Conservation (phyloP, 2,797 vertebrate genomes). For the Falco cherrug region DNA sequence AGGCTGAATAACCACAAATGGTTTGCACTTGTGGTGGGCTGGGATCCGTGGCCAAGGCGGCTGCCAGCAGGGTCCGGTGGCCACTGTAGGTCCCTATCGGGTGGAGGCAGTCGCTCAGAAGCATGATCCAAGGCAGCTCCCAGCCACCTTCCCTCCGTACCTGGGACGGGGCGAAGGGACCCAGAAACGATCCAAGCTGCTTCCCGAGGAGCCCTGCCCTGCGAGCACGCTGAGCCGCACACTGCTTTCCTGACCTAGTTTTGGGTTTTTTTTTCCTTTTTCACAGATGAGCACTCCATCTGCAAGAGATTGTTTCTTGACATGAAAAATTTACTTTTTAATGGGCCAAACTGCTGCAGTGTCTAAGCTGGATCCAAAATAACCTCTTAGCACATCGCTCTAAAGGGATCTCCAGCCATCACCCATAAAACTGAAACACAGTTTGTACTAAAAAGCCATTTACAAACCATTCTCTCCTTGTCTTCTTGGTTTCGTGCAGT, state of each 20-base stretch:
- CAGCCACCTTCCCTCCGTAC: rapidly evolving
- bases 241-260: background rate
- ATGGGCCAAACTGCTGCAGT: conserved; percentile 17
- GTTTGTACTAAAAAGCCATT: background rate
- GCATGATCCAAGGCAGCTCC: rapidly evolving
- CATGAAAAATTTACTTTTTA: conserved; percentile 64
- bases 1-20: background rate
- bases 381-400: conserved; percentile 34
- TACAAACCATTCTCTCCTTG: background rate
- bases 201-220: background rate
- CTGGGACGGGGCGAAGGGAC: rapidly evolving
- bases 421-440: background rate
- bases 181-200: rapidly evolving
- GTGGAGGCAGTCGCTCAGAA: background rate
- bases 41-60: background rate
- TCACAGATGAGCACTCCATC: background rate
- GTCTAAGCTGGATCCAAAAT: background rate
- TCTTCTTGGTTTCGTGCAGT: background rate
- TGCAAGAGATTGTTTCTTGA: background rate
- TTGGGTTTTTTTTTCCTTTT: background rate
- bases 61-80: background rate
- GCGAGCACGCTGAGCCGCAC: rapidly evolving
- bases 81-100: background rate
- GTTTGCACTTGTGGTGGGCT: background rate
- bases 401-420: conserved; percentile 12